A percentile compares a stretch with the other conserved stretches of the same genome.
These are phyloP conservation scores for Diplazon laetatorius DNA, from an alignment of 2,888 invertebrate species.

Conservation along the genomic window DNA sequence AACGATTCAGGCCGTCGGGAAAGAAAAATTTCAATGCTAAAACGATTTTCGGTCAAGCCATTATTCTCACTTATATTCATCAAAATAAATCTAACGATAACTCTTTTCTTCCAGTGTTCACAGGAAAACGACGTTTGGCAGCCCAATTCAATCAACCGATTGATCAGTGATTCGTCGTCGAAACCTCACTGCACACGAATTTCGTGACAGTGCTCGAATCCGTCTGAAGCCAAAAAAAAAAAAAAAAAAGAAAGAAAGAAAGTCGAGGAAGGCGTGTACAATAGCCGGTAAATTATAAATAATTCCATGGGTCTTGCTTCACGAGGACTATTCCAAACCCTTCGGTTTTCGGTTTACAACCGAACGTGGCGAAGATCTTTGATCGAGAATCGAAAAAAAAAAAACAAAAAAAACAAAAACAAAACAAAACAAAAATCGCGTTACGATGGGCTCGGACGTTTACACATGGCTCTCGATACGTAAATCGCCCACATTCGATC, in stretches of 20 bases:
- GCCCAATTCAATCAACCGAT: slow-evolving; percentile 82
- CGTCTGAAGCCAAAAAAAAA: slow-evolving; percentile 8
- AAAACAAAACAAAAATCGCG: background rate
- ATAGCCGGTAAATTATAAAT: background rate
- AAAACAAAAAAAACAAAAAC: background rate
- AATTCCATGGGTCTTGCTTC: background rate
- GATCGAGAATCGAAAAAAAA: no score
- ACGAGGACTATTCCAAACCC: background rate
- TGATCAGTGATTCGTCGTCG: slow-evolving; percentile 68
- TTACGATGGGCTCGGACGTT: background rate
- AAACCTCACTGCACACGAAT: background rate
- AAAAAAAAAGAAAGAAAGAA: no score
- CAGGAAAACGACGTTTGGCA: slow-evolving; percentile 82
- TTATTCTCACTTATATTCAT: background rate
- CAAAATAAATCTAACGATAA: background rate
- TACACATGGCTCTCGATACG: background rate
- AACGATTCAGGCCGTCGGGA: no score
- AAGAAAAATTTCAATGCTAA: background rate
- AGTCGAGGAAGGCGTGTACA: no score
- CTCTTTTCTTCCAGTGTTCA: slow-evolving; percentile 72
- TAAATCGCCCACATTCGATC: slow-evolving; percentile 17
- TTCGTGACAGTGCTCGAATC: slow-evolving; percentile 15
- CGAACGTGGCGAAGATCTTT: no score
- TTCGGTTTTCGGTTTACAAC: background rate
- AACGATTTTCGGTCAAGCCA: background rate